Percentiles rank a stretch among this genome's conserved stretches.
These are phyloP conservation scores for Dryococelus australis DNA, from an alignment of 2,888 invertebrate genomes.

Conservation along the genomic window DNA sequence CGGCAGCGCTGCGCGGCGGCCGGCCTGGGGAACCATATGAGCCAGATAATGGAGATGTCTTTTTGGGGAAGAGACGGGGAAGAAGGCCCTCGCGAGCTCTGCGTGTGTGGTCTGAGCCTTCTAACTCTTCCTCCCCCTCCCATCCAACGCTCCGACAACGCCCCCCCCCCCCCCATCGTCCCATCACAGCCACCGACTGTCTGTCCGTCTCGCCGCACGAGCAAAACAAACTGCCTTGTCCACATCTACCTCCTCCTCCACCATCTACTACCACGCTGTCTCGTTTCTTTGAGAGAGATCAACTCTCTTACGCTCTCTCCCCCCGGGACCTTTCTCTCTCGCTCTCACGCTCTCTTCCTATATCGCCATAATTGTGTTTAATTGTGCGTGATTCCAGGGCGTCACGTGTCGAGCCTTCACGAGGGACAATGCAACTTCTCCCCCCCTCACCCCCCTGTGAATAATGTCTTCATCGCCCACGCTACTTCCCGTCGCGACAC, in stretches of 20 bases:
- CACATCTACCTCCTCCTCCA: not conserved
- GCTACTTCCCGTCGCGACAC: not conserved
- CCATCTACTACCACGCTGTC: not conserved
- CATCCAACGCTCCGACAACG: too few species aligned
- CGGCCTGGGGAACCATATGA: not conserved
- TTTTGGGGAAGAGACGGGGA: not conserved
- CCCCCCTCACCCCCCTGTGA: not conserved
- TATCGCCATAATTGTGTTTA: constrained; percentile 12
- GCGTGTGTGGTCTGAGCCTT: constrained; percentile 4
- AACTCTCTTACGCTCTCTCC: constrained; percentile 10
- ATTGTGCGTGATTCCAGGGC: not conserved
- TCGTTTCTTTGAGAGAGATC: not conserved
- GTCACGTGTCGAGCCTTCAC: not conserved
- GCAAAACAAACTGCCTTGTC: constrained; percentile 10
- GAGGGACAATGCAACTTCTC: not conserved
- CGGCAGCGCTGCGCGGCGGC: not conserved
- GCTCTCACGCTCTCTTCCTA: not conserved
- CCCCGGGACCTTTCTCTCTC: not conserved
- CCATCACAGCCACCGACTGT: not conserved
- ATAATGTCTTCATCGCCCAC: not conserved
- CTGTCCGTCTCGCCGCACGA: not conserved
- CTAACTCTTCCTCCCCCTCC: not conserved
- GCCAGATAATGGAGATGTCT: constrained; percentile 16
- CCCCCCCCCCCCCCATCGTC: not conserved
- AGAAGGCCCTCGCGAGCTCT: not conserved